phyloP scores from a whole-genome alignment of 1,140 invertebrate genomes.

The Globodera rostochiensis region DNA sequence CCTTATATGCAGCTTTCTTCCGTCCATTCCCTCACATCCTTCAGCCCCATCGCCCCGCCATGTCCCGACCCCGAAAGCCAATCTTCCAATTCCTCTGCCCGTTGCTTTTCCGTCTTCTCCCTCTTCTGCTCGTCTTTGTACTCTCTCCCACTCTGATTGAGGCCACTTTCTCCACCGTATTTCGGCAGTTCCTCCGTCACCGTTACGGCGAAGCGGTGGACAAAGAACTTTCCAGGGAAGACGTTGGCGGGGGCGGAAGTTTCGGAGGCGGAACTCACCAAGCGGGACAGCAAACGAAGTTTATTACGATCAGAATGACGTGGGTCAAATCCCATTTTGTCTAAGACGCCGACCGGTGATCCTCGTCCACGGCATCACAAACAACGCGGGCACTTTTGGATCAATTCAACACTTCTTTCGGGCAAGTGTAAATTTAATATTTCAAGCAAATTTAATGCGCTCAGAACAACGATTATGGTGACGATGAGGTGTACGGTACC shows the following conservation, averaged over 20 bases:
- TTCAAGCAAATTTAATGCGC: background rate
- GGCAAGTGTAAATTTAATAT: background rate
- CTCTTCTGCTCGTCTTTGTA: background rate
- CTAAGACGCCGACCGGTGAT: slow-evolving; percentile 58
- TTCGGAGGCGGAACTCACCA: slow-evolving; percentile 55
- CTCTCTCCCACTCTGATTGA: background rate
- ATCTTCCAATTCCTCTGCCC: background rate
- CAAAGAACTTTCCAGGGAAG: slow-evolving; percentile 41
- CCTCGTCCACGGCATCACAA: slow-evolving; percentile 56
- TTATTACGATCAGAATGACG: slow-evolving; percentile 24
- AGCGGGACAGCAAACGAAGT: slow-evolving; percentile 41
- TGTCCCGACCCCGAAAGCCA: background rate
- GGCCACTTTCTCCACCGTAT: slow-evolving; percentile 29
- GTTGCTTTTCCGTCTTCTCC: background rate
- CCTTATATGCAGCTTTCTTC: no score
- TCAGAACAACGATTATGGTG: slow-evolving; percentile 52
- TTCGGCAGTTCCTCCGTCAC: slow-evolving; percentile 40
- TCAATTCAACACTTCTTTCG: slow-evolving; percentile 50
- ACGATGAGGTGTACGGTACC: slow-evolving; percentile 62
- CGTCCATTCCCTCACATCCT: no score
- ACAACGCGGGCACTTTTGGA: slow-evolving; percentile 49
- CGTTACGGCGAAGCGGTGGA: slow-evolving; percentile 49
- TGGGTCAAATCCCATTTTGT: background rate
- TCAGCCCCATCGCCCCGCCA: background rate
- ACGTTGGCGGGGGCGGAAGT: slow-evolving; percentile 51